Evolutionary conservation across 2,113 vertebrate genomes (phyloP).

Genomic region (Phylloscopus whistleri): DNA sequence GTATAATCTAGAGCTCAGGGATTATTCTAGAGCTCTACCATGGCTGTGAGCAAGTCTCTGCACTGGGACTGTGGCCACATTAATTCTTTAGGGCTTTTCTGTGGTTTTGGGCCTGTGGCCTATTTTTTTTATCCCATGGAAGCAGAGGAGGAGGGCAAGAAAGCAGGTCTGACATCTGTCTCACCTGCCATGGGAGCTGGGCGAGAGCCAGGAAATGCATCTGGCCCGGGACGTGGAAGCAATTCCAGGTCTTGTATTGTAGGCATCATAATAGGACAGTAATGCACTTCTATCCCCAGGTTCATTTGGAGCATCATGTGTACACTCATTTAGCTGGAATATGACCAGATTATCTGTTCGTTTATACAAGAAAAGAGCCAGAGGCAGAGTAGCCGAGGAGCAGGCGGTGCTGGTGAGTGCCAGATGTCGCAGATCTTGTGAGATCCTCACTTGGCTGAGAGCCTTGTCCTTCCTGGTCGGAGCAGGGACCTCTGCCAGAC

Average conservation of each 20-base stretch:
- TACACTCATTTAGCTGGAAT: not conserved
- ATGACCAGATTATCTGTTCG: not conserved
- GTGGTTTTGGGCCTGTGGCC: not conserved
- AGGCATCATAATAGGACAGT: not conserved
- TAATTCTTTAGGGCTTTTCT: not conserved
- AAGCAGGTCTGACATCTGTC: not conserved
- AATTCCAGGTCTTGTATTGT: not conserved
- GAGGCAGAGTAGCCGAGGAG: not conserved
- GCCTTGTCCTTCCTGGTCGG: not conserved
- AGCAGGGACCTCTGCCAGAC: not conserved
- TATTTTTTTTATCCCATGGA: not conserved
- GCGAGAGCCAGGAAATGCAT: not conserved
- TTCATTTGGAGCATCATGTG: not conserved
- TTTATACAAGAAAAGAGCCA: not conserved
- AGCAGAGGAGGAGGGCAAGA: not conserved
- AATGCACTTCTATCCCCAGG: not conserved
- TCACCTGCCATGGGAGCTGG: constrained; percentile 7
- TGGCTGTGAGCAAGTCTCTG: not conserved
- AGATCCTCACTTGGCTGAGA: not conserved
- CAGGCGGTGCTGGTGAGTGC: not conserved
- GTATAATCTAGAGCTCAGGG: not conserved
- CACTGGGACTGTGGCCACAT: fast-evolving
- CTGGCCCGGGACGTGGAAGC: not conserved
- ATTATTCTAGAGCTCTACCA: not conserved
- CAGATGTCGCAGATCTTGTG: not conserved